These are phyloP conservation scores for Charanyca ferruginea DNA, from an alignment of 2,888 invertebrate species.

Conservation along the genomic window DNA sequence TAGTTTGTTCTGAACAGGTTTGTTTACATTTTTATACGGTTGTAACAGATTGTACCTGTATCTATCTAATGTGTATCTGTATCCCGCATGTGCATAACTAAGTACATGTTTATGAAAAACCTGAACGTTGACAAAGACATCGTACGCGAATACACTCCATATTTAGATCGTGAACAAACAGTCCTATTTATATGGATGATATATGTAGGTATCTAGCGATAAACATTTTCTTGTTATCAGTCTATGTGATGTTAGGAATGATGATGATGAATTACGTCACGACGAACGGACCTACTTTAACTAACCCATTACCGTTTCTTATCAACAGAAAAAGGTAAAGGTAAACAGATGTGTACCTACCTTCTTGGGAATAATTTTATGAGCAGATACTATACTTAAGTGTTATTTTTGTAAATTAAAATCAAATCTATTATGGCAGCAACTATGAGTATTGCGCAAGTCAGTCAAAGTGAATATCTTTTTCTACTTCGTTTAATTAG, in stretches of 20 bases:
- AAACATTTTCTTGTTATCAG: conserved; percentile 32
- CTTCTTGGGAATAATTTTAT: neutral
- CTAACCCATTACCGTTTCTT: conserved; percentile 18
- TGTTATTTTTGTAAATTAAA: neutral
- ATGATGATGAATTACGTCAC: conserved; percentile 21
- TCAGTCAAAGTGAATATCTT: too few species aligned
- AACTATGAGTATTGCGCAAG: neutral
- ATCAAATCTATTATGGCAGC: neutral
- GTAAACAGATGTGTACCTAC: neutral
- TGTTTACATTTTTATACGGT: neutral
- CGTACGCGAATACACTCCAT: conserved; percentile 15
- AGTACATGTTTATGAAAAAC: conserved; percentile 22
- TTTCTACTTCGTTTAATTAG: too few species aligned
- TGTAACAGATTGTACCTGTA: neutral
- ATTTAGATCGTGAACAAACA: conserved; percentile 33
- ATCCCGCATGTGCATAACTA: neutral
- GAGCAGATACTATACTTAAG: neutral
- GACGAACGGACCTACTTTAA: conserved; percentile 4
- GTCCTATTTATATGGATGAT: neutral
- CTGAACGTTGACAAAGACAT: conserved; percentile 35
- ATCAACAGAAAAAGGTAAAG: neutral
- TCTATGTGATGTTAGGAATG: conserved; percentile 15
- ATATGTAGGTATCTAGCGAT: neutral
- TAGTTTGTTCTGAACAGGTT: too few species aligned
- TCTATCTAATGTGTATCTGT: too few species aligned